Evolutionary conservation across 2,797 vertebrate species (phyloP), one percentile per base, ranked within the genome.

Genomic region (Chloroceryle inda): DNA sequence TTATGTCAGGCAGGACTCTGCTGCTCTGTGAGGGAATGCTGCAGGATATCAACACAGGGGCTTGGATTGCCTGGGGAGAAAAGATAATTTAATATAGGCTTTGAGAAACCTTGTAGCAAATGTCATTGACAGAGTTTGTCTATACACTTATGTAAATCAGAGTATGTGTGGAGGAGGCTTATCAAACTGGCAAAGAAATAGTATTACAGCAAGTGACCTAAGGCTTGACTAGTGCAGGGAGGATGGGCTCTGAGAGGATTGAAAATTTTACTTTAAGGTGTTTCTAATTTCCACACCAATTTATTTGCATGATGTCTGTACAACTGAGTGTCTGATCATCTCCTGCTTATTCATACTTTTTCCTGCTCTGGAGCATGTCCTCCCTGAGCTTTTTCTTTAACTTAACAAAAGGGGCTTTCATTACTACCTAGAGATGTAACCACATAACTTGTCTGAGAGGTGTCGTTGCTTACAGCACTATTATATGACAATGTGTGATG

Each of bases 281-380:
- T 73, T 95, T 78, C 61, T 75, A 26, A 68, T 67, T 93, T 94
- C 66, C 81, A 63, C 91, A 82, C 38, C 55, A 66, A 50, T 76
- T 86, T 69, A 63, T 86, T 79, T 79, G 56, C 52, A 19, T 52
- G 56, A 35, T 35, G 14, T 45, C 55, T 86, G 12, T 52, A 40
- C 0, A 0, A 66, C 35, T 19, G 21, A 69, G 61, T 4, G 2
- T 64, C 44, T 82, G 31, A 76, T 79, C 20, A 42, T 53, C 44
- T 63, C 13, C 63, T 50, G 44, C 29, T 88, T 90, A 11, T 73
- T 76, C 38, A 14, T 53, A 3, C 26, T 74, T 55, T 75, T 15
- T 24, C 21, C 29, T 52, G 49, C 35, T 85, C 29, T 40, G 56
- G n/a, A 47, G 52, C 61, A 23, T 53, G 61, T 76, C 40, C 7